Conservation (phyloP, 2,113 vertebrate species). For the Myiozetetes cayanensis region DNA sequence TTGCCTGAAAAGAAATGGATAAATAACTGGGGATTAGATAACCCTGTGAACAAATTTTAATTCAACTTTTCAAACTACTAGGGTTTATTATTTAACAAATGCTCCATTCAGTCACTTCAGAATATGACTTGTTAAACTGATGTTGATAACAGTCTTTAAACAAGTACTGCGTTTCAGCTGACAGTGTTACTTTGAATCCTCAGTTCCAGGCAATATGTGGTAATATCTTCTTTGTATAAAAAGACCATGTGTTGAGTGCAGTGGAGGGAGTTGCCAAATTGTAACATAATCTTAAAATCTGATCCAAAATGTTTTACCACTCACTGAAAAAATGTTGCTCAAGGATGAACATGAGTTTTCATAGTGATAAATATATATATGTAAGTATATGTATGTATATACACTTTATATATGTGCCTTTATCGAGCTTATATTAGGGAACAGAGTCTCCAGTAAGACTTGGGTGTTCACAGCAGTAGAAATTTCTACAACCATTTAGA, state of each 20-base stretch:
- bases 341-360: not conserved
- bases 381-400: not conserved
- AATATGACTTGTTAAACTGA: not conserved
- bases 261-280: not conserved
- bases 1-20: not conserved
- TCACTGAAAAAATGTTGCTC: not conserved
- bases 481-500: not conserved
- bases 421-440: not conserved
- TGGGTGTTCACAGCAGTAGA: not conserved
- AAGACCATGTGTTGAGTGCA: not conserved
- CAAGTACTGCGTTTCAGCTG: not conserved
- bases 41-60: not conserved
- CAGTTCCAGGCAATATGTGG: not conserved
- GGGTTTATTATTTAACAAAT: not conserved
- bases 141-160: not conserved
- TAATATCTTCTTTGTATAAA: not conserved
- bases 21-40: not conserved
- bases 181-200: not conserved
- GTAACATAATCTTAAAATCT: not conserved
- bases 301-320: not conserved
- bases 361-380: not conserved
- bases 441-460: not conserved
- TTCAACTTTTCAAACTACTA: not conserved
- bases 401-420: not conserved
- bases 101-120: not conserved